A percentile compares a stretch with the other conserved stretches of the same genome.
phyloP scores from a whole-genome alignment of 92 coral and sea anemone genomes.

The Umimayanthus kanabou region DNA sequence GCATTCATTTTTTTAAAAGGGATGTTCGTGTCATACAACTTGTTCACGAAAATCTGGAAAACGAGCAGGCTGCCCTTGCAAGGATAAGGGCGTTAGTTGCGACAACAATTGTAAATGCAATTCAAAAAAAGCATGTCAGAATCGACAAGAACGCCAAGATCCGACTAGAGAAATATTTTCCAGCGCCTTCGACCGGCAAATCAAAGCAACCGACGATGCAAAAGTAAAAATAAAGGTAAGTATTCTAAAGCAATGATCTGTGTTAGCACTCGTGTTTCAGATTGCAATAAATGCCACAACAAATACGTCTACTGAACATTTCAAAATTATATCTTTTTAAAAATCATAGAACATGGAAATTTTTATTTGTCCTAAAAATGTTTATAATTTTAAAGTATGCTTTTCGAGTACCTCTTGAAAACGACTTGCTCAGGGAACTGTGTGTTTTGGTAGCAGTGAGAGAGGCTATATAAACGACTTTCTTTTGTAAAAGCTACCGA shows the following conservation, averaged over 20 bases:
- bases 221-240: conserved; percentile 12
- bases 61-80: conserved; percentile 7
- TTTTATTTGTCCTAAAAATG: background rate
- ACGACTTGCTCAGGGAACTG: background rate
- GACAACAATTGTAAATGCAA: background rate
- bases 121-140: background rate
- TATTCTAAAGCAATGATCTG: background rate
- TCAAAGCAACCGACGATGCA: conserved; percentile 5
- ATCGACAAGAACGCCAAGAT: background rate
- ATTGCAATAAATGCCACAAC: background rate
- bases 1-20: background rate
- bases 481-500: too few species aligned
- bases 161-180: background rate
- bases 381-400: background rate
- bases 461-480: too few species aligned
- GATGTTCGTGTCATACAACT: conserved; percentile 13
- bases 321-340: background rate
- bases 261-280: conserved; percentile 19
- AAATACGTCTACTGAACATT: background rate
- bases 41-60: background rate
- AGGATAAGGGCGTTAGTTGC: conserved; percentile 10
- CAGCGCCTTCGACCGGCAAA: conserved; percentile 12
- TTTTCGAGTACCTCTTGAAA: background rate
- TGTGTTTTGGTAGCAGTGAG: too few species aligned
- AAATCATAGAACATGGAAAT: background rate